Evolutionary conservation across 2,113 vertebrate genomes (phyloP).

Genomic region (Empidonax alnorum): DNA sequence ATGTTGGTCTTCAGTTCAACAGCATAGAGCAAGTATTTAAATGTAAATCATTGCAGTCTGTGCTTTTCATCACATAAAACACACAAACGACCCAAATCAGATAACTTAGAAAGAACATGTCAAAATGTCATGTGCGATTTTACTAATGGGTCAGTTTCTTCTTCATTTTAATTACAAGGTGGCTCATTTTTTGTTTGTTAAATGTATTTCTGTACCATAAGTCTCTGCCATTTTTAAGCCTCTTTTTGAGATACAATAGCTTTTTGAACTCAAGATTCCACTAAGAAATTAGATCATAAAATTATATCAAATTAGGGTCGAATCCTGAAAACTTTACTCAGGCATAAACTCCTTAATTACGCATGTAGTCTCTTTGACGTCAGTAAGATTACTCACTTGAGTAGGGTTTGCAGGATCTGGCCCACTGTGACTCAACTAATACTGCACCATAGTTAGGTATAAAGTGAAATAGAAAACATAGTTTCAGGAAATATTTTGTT

Average conservation of each 20-base stretch:
- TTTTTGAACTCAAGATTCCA: neutral
- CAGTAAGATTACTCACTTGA: slow-evolving; percentile 63
- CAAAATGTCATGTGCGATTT: neutral
- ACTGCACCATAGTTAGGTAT: slow-evolving; percentile 30
- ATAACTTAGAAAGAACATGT: neutral
- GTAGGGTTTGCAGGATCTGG: slow-evolving; percentile 58
- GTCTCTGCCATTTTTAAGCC: neutral
- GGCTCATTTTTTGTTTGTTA: neutral
- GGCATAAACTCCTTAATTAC: slow-evolving; percentile 16
- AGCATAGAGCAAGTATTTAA: slow-evolving; percentile 18
- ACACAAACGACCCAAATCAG: neutral
- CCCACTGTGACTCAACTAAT: slow-evolving; percentile 67
- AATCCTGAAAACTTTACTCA: slow-evolving; percentile 19
- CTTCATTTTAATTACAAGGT: neutral
- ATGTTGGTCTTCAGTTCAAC: neutral
- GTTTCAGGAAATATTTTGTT: neutral
- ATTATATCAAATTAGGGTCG: neutral
- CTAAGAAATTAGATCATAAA: neutral
- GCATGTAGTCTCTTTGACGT: slow-evolving; percentile 32
- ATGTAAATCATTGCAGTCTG: slow-evolving; percentile 58
- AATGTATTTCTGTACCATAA: neutral
- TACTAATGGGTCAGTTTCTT: neutral
- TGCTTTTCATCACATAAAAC: slow-evolving; percentile 12
- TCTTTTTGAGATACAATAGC: neutral
- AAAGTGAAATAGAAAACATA: neutral